These are phyloP conservation scores for Pygmarrhopalites habei DNA, from an alignment of 1,140 invertebrate genomes.

Conservation along the genomic window DNA sequence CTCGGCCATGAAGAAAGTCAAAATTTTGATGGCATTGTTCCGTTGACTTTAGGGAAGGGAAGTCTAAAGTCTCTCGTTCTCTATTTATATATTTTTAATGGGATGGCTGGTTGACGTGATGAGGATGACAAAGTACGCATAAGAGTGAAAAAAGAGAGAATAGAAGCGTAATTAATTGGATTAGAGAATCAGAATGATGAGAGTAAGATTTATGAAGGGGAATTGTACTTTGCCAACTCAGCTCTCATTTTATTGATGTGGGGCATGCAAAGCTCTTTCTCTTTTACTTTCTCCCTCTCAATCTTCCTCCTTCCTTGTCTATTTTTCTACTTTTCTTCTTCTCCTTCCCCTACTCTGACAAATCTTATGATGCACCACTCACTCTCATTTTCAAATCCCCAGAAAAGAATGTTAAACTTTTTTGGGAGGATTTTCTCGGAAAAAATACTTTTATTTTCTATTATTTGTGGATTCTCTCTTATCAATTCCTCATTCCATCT, in stretches of 20 bases:
- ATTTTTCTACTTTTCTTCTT: background rate
- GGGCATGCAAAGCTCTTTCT: constrained; percentile 12
- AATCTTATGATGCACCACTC: background rate
- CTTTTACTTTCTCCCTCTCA: background rate
- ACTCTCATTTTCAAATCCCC: background rate
- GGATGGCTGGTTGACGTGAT: background rate
- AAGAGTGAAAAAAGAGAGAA: background rate
- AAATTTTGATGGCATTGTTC: too few species aligned
- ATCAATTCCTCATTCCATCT: too few species aligned
- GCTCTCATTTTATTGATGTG: constrained; percentile 12
- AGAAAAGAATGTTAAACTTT: background rate
- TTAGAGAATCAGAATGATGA: constrained; percentile 30
- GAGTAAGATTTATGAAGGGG: constrained; percentile 24
- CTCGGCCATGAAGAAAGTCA: too few species aligned
- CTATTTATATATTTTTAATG: too few species aligned
- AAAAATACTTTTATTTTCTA: too few species aligned
- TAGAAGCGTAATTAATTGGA: constrained; percentile 30
- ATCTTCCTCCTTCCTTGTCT: background rate
- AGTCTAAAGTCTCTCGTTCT: too few species aligned
- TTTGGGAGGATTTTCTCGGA: background rate
- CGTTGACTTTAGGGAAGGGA: too few species aligned
- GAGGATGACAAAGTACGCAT: background rate
- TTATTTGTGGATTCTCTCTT: too few species aligned
- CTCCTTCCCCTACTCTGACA: background rate
- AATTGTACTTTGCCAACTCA: constrained; percentile 7